Evolutionary conservation across 2,888 invertebrate species (phyloP), one percentile per base, ranked within the genome.

Genomic region (Archips xylosteana): DNA sequence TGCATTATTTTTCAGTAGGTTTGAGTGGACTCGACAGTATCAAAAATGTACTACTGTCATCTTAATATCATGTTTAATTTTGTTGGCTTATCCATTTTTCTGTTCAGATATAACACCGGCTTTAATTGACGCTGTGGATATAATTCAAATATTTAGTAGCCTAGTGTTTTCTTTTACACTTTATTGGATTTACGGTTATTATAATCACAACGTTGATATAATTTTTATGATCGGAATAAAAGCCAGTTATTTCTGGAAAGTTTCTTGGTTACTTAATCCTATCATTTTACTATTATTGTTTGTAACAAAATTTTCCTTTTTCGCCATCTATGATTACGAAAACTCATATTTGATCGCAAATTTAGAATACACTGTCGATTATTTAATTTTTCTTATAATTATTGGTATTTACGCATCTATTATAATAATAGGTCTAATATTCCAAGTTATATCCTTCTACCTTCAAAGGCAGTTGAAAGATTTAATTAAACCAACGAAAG

Each of bases 201-300:
- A 85, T 49, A 89, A 88, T 36, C 93, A 93, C 68, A 90, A 85
- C 49, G 82, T 90, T 15, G 94, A 94, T 75, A 93, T 94, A 57
- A 88, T 88, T 75, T 94, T 93, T 72, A 94, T 94, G 94, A 90
- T 93, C 77, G 94, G 94, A 3, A 85, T 94, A 13, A 94, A 92
- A 79, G 83, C 92, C 0, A 91, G 87, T 71, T 87, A 86, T 62
- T 90, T 88, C 82, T 92, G 89, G 89, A 92, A 90, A 83, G 75
- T 88, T 64, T 73, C 84, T 0, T 92, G 92, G 92, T 9, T 88
- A 8, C 57, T 89, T 2, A 92, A 85, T 80, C 94, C 94, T 0
- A n/a, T 92, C 0, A 70, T 89, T 12, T 75, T 89, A 36, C 5
- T 74, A 0, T 2, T 79, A 10, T 75, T 89, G 61, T 70, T 91